Percentiles rank a stretch among this genome's conserved stretches.
Conservation (phyloP, 2,888 invertebrate species). For the Formica aserva region DNA sequence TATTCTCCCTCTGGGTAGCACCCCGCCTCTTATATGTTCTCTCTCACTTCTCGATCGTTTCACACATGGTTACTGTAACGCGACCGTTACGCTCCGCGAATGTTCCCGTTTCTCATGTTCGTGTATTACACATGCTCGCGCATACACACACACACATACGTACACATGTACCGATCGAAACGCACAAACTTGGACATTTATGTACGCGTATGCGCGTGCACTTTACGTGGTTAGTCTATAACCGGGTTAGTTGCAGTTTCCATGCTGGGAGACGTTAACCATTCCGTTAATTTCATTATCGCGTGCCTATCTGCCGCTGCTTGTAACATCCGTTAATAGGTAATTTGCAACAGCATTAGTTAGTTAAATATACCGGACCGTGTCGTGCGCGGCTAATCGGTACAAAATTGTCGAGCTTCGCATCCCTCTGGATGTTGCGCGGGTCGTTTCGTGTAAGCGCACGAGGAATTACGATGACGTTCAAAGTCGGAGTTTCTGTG, state of each 20-base stretch:
- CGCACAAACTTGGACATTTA: constrained; percentile 29
- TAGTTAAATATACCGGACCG: constrained; percentile 78
- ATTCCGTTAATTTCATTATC: constrained; percentile 81
- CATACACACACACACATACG: not conserved
- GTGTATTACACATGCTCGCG: not conserved
- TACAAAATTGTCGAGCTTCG: constrained; percentile 66
- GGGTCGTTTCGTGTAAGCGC: constrained; percentile 42
- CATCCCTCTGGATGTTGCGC: constrained; percentile 33
- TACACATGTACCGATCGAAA: constrained; percentile 3
- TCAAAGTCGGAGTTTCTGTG: not conserved
- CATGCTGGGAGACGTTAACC: constrained; percentile 76
- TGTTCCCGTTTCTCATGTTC: not conserved
- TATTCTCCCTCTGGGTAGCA: constrained; percentile 61
- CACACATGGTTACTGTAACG: constrained; percentile 15
- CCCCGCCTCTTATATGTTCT: constrained; percentile 11
- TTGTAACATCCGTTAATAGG: constrained; percentile 81
- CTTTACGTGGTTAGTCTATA: constrained; percentile 77
- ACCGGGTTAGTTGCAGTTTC: constrained; percentile 76
- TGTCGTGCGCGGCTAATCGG: constrained; percentile 74
- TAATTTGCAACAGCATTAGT: constrained; percentile 82
- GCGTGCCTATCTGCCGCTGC: constrained; percentile 74
- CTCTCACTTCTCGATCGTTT: constrained; percentile 20
- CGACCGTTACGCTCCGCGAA: not conserved
- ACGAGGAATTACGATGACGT: constrained; percentile 49
- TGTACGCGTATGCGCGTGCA: constrained; percentile 65